Base-by-base conservation (phyloP, 2,888 invertebrate species). In the Balanococcus diminutus region DNA sequence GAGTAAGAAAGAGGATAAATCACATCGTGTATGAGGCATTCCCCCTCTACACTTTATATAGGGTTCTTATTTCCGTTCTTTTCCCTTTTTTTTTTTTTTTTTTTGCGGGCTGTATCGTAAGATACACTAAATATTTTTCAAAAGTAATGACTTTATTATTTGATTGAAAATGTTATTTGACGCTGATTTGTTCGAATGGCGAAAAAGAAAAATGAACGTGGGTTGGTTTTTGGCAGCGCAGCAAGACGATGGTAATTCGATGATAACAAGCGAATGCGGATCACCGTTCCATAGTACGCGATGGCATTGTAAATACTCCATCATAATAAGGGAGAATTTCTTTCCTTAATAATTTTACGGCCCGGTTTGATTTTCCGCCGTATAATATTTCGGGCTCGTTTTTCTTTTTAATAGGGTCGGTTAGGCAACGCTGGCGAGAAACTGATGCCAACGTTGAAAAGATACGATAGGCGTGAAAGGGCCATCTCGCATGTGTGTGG, bases 91-190 rank as follows among this genome's bases (percentile, higher is more conserved):
- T 8, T 8, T 1, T 22, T 56, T n/a, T 51, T 8, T 22, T 8
- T 22, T 19, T n/a, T 51, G n/a, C n/a, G n/a, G n/a, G n/a, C n/a
- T n/a, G n/a, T n/a, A 51, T n/a, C 4, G 51, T 51, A 19, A 36
- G 36, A 46, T 42, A 42, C 42, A 42, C 56, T 56, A 56, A 56
- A 56, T 56, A 56, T 56, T 56, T 56, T 19, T 56, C 56, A 19
- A 56, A 56, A 67, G 67, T 67, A 67, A 67, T 67, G 67, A 67
- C 67, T 67, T 67, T 67, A 67, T 67, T 67, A 67, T 67, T 67
- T 67, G 67, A 67, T 67, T 67, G 67, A 28, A 28, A 67, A 67
- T 67, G 67, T 67, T 67, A 28, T 28, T 67, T 28, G 67, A 67
- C 67, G 67, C 67, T 67, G 67, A 67, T 67, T 67, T 67, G 67